Percentiles rank a stretch among this genome's conserved stretches.
These are phyloP conservation scores for Nycticebus coucang DNA, from an alignment of 2,113 vertebrate genomes.

Conservation along the genomic window DNA sequence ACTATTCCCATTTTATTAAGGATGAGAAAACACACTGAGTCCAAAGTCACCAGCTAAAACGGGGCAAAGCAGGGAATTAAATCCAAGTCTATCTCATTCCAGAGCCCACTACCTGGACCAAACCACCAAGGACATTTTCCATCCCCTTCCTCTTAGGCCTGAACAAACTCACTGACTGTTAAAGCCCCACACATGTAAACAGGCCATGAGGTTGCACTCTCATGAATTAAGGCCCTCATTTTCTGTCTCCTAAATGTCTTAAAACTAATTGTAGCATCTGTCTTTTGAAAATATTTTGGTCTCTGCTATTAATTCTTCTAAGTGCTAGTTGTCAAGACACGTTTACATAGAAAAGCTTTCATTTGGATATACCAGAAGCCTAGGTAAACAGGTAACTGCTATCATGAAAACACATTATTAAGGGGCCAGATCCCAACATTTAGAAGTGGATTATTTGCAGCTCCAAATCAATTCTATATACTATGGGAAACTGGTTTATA, in stretches of 20 bases:
- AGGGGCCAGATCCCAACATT: neutral
- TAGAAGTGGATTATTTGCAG: neutral
- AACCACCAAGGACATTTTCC: neutral
- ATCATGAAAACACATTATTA: neutral
- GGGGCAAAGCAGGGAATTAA: neutral
- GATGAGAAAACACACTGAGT: neutral
- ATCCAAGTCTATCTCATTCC: neutral
- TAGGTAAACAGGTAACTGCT: neutral
- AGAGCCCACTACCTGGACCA: neutral
- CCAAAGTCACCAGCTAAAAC: neutral
- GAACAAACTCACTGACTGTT: neutral
- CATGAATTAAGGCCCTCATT: neutral
- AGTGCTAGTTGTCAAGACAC: neutral
- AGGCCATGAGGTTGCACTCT: neutral
- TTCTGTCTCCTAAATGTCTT: neutral
- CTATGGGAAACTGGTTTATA: neutral
- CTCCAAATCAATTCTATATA: neutral
- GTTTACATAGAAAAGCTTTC: neutral
- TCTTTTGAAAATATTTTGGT: neutral
- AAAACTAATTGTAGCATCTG: neutral
- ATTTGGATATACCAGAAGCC: neutral
- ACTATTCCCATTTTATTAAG: neutral
- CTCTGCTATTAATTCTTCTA: neutral
- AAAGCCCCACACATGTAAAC: fast-evolving
- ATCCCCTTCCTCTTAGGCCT: neutral